phyloP scores from a whole-genome alignment of 2,888 invertebrate species.

The Lepidonotus clava region DNA sequence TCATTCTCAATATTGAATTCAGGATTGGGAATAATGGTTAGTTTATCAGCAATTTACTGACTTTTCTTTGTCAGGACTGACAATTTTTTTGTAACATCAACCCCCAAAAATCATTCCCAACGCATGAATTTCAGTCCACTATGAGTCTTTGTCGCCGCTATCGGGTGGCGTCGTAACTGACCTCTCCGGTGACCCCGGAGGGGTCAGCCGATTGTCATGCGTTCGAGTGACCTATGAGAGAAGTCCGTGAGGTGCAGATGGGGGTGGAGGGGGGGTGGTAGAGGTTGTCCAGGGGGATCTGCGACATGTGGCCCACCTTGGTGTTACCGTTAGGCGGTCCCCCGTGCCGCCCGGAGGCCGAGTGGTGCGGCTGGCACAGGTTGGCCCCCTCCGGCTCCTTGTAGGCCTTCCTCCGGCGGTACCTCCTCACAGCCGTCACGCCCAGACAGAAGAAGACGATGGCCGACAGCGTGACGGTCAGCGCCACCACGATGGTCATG shows the following conservation, averaged over 20 bases:
- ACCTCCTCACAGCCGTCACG: slow-evolving; percentile 74
- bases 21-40: too few relatives aligned
- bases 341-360: background rate
- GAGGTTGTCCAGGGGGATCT: slow-evolving; percentile 80
- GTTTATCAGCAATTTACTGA: too few relatives aligned
- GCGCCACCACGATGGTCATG: slow-evolving; percentile 66
- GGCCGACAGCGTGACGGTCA: slow-evolving; percentile 68
- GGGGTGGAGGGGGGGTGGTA: slow-evolving; percentile 78
- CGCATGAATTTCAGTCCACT: too few relatives aligned
- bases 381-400: slow-evolving; percentile 71
- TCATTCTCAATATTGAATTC: too few relatives aligned
- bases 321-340: slow-evolving; percentile 60
- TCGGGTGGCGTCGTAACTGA: background rate
- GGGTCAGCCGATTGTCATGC: slow-evolving; percentile 54
- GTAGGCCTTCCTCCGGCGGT: slow-evolving; percentile 77
- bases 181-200: slow-evolving; percentile 46
- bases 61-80: too few relatives aligned
- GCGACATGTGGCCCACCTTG: slow-evolving; percentile 75
- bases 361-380: slow-evolving; percentile 64
- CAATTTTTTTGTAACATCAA: too few relatives aligned
- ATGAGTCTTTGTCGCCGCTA: too few relatives aligned
- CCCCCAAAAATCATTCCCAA: too few relatives aligned
- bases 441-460: slow-evolving; percentile 77
- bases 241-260: slow-evolving; percentile 76
- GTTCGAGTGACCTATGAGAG: slow-evolving; percentile 67